These are phyloP conservation scores for Poeciliopsis paucimaculata DNA, from an alignment of 2,797 vertebrate genomes.

Conservation along the genomic window DNA sequence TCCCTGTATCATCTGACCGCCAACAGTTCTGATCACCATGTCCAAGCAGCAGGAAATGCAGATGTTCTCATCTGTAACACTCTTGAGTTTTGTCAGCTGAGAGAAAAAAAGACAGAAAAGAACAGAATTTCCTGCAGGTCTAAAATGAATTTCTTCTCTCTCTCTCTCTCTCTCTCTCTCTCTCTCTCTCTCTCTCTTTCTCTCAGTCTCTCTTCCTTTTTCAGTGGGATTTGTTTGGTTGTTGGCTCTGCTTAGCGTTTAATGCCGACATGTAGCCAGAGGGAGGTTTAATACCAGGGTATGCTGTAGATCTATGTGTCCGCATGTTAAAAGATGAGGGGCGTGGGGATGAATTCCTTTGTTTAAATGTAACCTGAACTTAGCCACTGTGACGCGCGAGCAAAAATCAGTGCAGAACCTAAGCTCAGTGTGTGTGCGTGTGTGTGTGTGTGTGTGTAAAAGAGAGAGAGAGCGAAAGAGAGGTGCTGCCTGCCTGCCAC, in stretches of 20 bases:
- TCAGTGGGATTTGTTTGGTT: conserved; percentile 11
- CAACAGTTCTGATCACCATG: conserved; percentile 26
- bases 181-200: too few species aligned
- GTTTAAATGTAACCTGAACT: conserved; percentile 75
- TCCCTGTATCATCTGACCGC: conserved; percentile 60
- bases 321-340: conserved; percentile 43
- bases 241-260: conserved; percentile 12
- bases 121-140: conserved; percentile 11
- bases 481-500: conserved; percentile 35
- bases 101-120: conserved; percentile 26
- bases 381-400: conserved; percentile 60
- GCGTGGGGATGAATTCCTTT: conserved; percentile 70
- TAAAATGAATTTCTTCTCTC: neutral
- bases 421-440: conserved; percentile 48
- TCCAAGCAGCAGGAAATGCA: conserved; percentile 36
- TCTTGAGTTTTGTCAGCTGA: conserved; percentile 22
- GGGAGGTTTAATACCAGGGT: conserved; percentile 37
- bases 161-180: neutral
- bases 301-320: conserved; percentile 29
- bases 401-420: conserved; percentile 64
- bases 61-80: conserved; percentile 35
- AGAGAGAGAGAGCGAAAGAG: conserved; percentile 25
- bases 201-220: conserved; percentile 1
- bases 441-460: conserved; percentile 38
- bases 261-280: conserved; percentile 14